Base-by-base conservation (phyloP, 2,888 invertebrate species). In the Ceratothoa steindachneri region DNA sequence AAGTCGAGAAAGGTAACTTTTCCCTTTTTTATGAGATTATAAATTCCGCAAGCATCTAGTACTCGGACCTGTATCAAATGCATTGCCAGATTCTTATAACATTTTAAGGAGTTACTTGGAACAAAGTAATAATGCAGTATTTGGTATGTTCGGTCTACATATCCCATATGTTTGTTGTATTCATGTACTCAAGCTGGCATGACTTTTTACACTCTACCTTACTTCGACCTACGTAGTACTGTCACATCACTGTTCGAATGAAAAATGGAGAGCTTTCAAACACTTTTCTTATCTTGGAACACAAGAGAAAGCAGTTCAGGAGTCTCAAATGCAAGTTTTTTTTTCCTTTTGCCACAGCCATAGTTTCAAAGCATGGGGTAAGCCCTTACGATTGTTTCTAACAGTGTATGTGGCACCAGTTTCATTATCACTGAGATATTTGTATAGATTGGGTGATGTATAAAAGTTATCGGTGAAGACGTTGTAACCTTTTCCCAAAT, bases 31-130 rank as follows among this genome's bases (percentile, higher is more conserved):
- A 12, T 55, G 19, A 22, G 24, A 55, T 55, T 55, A 19, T 55
- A 19, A 5, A 19, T 15, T 51, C 7, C 9, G n/a, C n/a, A n/a
- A n/a, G n/a, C n/a, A n/a, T n/a, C n/a, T n/a, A n/a, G n/a, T n/a
- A n/a, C n/a, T n/a, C n/a, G n/a, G 24, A 68, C 31, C 41, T 68
- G 68, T 7, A 66, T 51, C 15, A 73, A 70, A 70, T 73, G 73
- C 0, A 66, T 65, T 2, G n/a, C 73, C 24, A 73, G 60, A 55
- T 73, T 73, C 30, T 73, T 73, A 68, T 27, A 73, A 67, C 74
- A 74, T 7, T 60, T 30, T n/a, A 71, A 12, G 12, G 28, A 29
- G 22, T 69, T 65, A 9, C 41, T 41, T 9, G 30, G 24, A 27
- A 53, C 30, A 19, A 51, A 15, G 31, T 71, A 71, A 65, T 64